Base-by-base conservation (phyloP, 92 coral and sea anemone species). In the Siderastrea siderea region DNA sequence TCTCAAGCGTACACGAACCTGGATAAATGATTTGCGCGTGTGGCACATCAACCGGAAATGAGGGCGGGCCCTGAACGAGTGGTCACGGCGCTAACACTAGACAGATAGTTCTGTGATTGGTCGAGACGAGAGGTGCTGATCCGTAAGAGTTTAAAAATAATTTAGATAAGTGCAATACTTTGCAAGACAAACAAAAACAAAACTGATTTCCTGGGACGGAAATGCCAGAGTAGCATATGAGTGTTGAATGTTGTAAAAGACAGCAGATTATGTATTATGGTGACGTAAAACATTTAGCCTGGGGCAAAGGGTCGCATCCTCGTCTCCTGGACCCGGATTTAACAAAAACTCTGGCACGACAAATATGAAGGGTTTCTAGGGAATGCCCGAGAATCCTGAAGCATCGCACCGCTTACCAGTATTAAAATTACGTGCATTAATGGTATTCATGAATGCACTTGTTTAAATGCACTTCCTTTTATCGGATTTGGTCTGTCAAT, bases 111-210 rank as follows among this genome's bases (percentile, higher is more conserved):
- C 64, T 79, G 76, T 91, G 96, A 95, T 95, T 95, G 98, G 98
- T 75, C 79, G 13, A 68, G 79, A 65, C 84, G 77, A 84, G 82
- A 95, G 98, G 98, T 95, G 98, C 92, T 95, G 98, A 95, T 93
- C 93, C 85, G 90, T 47, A 86, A 86, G 91, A 94, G 94, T 93
- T 95, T 89, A 93, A 95, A 94, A 95, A 95, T 95, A 95, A 95
- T 95, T 95, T 93, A 90, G 96, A 95, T 93, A 91, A 95, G 96
- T 92, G 96, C 92, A 88, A 93, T 93, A 93, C 96, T 95, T 92
- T 91, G 86, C 90, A 95, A 95, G 87, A 82, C 93, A 93, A 95
- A 95, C 98, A 95, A 92, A 88, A 80, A 91, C 78, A 80, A 93
- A 92, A 89, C 83, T 91, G 96, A 88, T 91, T 81, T 91, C 91